Base-by-base conservation (phyloP, 2,113 vertebrate species). In the Ptyas mucosa region DNA sequence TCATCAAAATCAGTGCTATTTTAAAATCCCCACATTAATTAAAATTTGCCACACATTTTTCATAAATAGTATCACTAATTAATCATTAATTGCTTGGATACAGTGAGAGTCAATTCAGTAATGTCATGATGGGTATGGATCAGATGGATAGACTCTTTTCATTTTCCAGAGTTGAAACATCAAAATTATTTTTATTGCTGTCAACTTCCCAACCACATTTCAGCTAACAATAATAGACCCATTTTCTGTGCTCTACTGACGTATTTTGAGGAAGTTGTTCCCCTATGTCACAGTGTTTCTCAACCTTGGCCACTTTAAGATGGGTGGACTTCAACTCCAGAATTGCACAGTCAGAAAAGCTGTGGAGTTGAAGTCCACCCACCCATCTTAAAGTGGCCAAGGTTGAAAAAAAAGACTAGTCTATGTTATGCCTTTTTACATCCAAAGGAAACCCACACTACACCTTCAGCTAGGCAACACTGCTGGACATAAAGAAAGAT, bases 1-100 rank as follows among this genome's bases (percentile, higher is more conserved):
- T 52, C n/a, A 24, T 87, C 51, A 75, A 75, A 92, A 92, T 75
- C 91, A 92, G 29, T 89, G 43, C 34, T 39, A 75, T 10, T 81
- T 75, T 89, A 54, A 92, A 89, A 75, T 49, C 23, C 21, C 34
- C 12, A 88, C 21, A 18, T 43, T 89, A 75, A 52, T 52, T 39
- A 52, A 61, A 39, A 58, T 34, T 54, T n/a, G 81, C 8, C 26
- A 87, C 43, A 92, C 10, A 64, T 39, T 34, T 88, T 21, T 69
- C 52, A 75, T 39, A 26, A 92, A 89, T 7, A 55, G 58, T 26
- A 29, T 15, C 5, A 26, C 57, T 52, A n/a, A 49, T 88, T 75
- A n/a, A 75, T 92, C 58, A 75, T 6, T 23, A 52, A 43, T 24
- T 46, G 34, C 14, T 61, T 46, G 51, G 85, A 29, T 26, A 46